Percentiles rank a stretch among this genome's conserved stretches.
These are phyloP conservation scores for Argyresthia albistria DNA, from an alignment of 2,888 invertebrate genomes.

Conservation along the genomic window DNA sequence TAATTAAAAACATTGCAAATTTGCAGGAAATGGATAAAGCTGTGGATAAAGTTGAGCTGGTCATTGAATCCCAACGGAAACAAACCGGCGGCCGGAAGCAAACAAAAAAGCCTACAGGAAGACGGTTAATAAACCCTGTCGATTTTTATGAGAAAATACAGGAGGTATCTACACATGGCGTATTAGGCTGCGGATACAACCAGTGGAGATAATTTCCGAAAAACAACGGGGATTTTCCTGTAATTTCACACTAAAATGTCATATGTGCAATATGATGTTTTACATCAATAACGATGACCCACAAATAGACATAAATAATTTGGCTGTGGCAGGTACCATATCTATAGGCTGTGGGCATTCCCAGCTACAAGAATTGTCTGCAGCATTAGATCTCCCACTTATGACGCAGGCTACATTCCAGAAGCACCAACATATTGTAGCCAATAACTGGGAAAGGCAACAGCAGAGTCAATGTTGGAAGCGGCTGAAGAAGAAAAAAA, in stretches of 20 bases:
- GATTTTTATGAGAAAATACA: background rate
- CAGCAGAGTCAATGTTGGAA: background rate
- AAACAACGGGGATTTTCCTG: background rate
- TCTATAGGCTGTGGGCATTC: background rate
- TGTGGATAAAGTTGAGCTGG: no score
- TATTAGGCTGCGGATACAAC: background rate
- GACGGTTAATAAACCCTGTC: background rate
- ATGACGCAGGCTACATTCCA: background rate
- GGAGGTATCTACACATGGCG: background rate
- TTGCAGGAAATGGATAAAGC: no score
- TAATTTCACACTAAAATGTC: background rate
- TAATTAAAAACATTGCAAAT: no score
- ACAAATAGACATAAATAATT: background rate
- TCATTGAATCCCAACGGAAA: no score
- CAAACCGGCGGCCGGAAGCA: no score
- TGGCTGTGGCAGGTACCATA: background rate
- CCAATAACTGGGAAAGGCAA: conserved; percentile 4
- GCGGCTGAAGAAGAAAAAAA: conserved; percentile 2
- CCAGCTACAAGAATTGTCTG: background rate
- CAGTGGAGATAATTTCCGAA: background rate
- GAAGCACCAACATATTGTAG: background rate
- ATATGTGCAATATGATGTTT: background rate
- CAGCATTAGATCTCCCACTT: background rate
- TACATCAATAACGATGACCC: background rate
- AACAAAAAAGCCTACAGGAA: background rate